These are phyloP conservation scores for Conus betulinus DNA, from an alignment of 1,140 invertebrate species.

Conservation along the genomic window DNA sequence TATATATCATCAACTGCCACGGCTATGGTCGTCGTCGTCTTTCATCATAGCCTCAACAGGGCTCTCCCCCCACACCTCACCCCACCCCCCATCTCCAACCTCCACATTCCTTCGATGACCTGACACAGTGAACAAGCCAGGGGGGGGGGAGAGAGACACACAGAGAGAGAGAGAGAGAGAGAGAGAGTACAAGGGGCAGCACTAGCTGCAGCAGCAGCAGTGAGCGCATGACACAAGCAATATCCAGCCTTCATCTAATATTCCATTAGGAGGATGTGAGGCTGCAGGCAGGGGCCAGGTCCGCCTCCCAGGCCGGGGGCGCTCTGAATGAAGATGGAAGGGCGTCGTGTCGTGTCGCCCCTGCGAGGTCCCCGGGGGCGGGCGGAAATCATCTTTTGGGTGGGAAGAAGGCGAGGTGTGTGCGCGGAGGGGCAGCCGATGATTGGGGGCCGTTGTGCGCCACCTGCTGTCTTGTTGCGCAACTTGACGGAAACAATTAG, in stretches of 20 bases:
- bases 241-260: constrained; percentile 2
- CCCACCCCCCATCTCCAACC: too few species aligned
- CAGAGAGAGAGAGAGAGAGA: too few species aligned
- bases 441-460: not conserved
- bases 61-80: too few species aligned
- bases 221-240: not conserved
- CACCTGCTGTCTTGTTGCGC: constrained; percentile 9
- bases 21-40: too few species aligned
- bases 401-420: not conserved
- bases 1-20: too few species aligned
- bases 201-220: too few species aligned
- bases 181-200: too few species aligned
- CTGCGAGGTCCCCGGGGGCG: not conserved
- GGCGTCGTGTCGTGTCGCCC: not conserved
- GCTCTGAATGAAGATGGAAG: not conserved
- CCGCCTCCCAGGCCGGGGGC: too few species aligned
- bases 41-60: too few species aligned
- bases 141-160: too few species aligned
- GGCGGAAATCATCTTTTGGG: constrained; percentile 5
- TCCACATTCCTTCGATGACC: too few species aligned
- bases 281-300: not conserved
- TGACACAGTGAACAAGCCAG: too few species aligned
- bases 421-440: not conserved
- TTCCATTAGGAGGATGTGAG: not conserved
- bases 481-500: constrained; percentile 11